phyloP scores from a whole-genome alignment of 2,113 vertebrate genomes.

The Chaetorhynchus papuensis region DNA sequence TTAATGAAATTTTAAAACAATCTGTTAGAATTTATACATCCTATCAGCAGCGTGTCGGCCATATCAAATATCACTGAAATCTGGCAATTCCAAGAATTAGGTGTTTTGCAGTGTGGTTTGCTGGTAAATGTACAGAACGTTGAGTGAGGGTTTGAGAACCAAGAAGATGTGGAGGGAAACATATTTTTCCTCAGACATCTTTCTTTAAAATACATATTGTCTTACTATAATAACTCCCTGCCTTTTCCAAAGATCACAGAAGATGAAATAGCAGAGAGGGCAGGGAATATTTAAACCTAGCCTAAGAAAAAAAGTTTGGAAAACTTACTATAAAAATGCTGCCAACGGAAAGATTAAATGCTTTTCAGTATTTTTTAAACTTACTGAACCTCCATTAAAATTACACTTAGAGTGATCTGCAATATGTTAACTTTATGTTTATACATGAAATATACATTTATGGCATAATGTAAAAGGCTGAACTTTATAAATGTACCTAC shows the following conservation, averaged over 20 bases:
- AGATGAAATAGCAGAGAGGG: not conserved
- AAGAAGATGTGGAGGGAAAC: slow-evolving; percentile 42
- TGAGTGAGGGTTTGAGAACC: slow-evolving; percentile 47
- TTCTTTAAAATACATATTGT: slow-evolving; percentile 65
- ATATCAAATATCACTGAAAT: not conserved
- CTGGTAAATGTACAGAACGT: slow-evolving; percentile 1
- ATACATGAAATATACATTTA: slow-evolving; percentile 71
- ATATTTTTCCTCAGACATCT: slow-evolving; percentile 57
- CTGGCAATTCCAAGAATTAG: not conserved
- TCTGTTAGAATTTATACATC: not conserved
- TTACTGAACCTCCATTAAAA: slow-evolving; percentile 76
- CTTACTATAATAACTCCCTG: slow-evolving; percentile 62
- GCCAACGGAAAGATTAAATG: slow-evolving; percentile 73
- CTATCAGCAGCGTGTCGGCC: not conserved
- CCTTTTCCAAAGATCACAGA: slow-evolving; percentile 66
- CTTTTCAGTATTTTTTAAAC: slow-evolving; percentile 74
- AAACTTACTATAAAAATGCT: slow-evolving; percentile 52
- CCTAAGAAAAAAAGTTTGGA: slow-evolving; percentile 32
- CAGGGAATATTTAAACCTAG: slow-evolving; percentile 17
- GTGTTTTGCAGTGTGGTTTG: not conserved
- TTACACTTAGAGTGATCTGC: slow-evolving; percentile 73
- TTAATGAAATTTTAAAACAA: not conserved
- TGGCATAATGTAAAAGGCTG: slow-evolving; percentile 67
- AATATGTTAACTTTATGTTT: slow-evolving; percentile 75
- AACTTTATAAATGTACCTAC: slow-evolving; percentile 77